Base-by-base conservation (phyloP, 2,113 vertebrate species). In the Ctenomys sociabilis region DNA sequence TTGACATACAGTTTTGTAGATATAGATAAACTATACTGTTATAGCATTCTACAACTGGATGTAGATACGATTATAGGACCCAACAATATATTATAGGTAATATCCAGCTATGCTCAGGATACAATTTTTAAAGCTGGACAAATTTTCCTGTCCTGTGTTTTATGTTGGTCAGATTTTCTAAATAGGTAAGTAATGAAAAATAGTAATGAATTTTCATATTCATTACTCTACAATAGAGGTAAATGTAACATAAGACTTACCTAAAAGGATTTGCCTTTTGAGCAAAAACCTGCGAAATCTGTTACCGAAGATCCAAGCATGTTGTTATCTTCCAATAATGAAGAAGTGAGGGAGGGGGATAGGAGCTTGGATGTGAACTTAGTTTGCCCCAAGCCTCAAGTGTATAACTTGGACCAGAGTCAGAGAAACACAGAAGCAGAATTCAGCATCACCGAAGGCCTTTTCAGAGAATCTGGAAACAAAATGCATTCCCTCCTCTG, bases 201-300 rank as follows among this genome's bases (percentile, higher is more conserved):
- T n/a, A n/a, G n/a, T n/a, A n/a, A n/a, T n/a, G n/a, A n/a, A n/a
- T n/a, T 61, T 73, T 57, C 93, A 4, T 75, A 26, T 91, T 84
- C 43, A 43, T 32, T 95, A n/a, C 61, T 80, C 4, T 61, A 86
- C 12, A 78, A 19, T 12, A 77, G 17, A 63, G 4, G 6, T 84
- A 37, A 64, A 43, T 78, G 43, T 78, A 63, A 80, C 84, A 30
- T 61, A 88, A 17, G 22, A 54, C 43, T 45, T 88, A 32, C 63
- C 70, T 73, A 81, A 88, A 95, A 83, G 13, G 30, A 82, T 87
- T 40, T 73, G 81, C 45, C 64, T 66, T 77, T 78, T 80, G 61
- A 30, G 64, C 75, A 59, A 22, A 66, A 11, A 49, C 1, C 19
- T 57, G 35, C 70, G 54, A 94, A 81, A 43, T 72, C 21, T 72